phyloP scores from a whole-genome alignment of 2,797 vertebrate species.

The Diglossa cyanea region DNA sequence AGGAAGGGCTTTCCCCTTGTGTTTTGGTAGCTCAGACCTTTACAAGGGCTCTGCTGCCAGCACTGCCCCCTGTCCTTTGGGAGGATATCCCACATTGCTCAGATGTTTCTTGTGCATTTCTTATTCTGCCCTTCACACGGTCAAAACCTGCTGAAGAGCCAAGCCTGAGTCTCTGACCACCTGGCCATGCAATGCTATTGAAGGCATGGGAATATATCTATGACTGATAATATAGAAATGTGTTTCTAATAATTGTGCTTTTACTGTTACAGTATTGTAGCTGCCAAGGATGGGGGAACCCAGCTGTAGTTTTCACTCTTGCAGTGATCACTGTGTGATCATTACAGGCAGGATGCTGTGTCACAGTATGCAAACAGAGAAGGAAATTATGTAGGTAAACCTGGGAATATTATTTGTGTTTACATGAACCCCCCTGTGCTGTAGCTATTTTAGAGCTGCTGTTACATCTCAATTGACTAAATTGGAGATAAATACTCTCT shows the following conservation, averaged over 20 bases:
- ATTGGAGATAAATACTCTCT: background rate
- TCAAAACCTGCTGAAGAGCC: background rate
- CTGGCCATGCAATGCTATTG: background rate
- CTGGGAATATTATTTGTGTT: background rate
- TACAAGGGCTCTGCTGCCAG: background rate
- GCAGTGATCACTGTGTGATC: background rate
- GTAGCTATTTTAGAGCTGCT: background rate
- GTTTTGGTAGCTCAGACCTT: background rate
- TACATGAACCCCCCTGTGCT: background rate
- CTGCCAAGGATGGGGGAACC: background rate
- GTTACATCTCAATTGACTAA: background rate
- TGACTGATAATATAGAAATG: background rate
- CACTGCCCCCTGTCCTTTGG: background rate
- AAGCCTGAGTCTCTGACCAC: background rate
- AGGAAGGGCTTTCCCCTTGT: background rate
- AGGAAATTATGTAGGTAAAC: background rate
- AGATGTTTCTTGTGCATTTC: background rate
- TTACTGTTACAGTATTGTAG: background rate
- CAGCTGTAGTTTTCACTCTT: background rate
- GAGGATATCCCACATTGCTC: background rate
- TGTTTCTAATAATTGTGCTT: background rate
- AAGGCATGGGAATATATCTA: background rate
- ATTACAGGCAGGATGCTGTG: background rate
- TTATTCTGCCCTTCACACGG: background rate
- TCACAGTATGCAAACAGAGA: background rate